A percentile compares a stretch with the other conserved stretches of the same genome.
These are phyloP conservation scores for Lapara coniferarum DNA, from an alignment of 2,888 invertebrate genomes.

Conservation along the genomic window DNA sequence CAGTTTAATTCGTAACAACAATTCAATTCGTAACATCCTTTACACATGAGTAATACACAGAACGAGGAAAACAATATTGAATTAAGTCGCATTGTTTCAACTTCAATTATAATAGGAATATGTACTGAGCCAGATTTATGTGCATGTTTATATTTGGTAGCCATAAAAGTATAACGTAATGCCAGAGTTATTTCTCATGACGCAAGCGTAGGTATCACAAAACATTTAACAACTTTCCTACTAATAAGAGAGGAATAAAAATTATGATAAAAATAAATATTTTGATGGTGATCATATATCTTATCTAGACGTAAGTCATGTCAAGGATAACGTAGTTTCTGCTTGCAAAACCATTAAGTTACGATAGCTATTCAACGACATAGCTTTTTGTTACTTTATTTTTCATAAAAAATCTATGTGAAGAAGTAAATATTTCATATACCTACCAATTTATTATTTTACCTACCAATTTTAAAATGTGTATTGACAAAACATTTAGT, in stretches of 20 bases:
- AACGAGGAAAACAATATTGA: constrained; percentile 18
- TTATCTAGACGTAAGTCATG: constrained; percentile 22
- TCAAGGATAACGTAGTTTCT: constrained; percentile 27
- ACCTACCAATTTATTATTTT: too few species aligned
- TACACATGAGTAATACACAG: neutral
- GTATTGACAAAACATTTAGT: too few species aligned
- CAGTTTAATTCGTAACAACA: constrained; percentile 5
- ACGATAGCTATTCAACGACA: neutral
- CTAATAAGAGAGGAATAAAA: constrained; percentile 29
- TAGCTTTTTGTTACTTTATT: neutral
- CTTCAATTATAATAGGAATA: constrained; percentile 13
- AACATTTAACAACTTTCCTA: constrained; percentile 12
- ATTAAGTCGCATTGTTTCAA: constrained; percentile 18
- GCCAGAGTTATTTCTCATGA: constrained; percentile 38
- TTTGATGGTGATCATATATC: constrained; percentile 23
- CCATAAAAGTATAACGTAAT: constrained; percentile 35
- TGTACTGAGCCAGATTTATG: constrained; percentile 7
- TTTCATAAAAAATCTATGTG: too few species aligned
- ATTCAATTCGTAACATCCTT: constrained; percentile 7
- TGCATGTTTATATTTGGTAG: constrained; percentile 16
- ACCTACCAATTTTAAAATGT: too few species aligned
- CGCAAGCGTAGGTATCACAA: constrained; percentile 33
- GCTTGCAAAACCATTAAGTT: constrained; percentile 13
- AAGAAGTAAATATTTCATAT: too few species aligned
- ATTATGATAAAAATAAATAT: neutral